phyloP scores from a whole-genome alignment of 2,113 vertebrate species.

The Vulpes lagopus region DNA sequence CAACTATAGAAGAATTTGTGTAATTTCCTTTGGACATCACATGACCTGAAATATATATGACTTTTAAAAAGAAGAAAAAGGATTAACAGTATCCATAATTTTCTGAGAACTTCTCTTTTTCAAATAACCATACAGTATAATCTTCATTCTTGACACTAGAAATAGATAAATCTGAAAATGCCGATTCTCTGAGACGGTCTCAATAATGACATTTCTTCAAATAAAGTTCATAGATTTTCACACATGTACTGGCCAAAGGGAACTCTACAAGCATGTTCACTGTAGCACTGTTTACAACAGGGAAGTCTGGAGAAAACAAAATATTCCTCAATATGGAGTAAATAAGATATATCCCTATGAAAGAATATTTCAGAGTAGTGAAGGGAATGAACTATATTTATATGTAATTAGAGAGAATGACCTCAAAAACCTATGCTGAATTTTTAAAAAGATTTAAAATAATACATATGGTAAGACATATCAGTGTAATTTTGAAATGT shows the following conservation, averaged over 20 bases:
- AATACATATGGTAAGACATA: background rate
- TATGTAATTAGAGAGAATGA: background rate
- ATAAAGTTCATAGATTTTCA: background rate
- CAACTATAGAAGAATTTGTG: background rate
- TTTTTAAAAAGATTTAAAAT: background rate
- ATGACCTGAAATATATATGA: background rate
- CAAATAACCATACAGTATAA: background rate
- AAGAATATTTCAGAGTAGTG: background rate
- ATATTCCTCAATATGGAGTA: background rate
- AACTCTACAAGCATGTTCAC: background rate
- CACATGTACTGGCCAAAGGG: background rate
- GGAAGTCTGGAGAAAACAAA: constrained; percentile 4
- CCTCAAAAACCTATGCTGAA: background rate
- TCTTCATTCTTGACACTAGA: background rate
- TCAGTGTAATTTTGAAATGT: background rate
- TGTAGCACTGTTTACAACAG: background rate
- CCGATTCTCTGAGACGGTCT: background rate
- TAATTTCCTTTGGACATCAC: background rate
- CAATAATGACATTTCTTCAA: background rate
- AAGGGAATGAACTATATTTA: constrained; percentile 8
- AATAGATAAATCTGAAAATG: background rate
- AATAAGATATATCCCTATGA: background rate
- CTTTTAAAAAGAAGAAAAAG: constrained; percentile 20
- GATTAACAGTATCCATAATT: background rate
- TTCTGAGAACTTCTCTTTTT: background rate